These are phyloP conservation scores for Sebastes dallii DNA, from an alignment of 2,797 vertebrate genomes.

Conservation along the genomic window DNA sequence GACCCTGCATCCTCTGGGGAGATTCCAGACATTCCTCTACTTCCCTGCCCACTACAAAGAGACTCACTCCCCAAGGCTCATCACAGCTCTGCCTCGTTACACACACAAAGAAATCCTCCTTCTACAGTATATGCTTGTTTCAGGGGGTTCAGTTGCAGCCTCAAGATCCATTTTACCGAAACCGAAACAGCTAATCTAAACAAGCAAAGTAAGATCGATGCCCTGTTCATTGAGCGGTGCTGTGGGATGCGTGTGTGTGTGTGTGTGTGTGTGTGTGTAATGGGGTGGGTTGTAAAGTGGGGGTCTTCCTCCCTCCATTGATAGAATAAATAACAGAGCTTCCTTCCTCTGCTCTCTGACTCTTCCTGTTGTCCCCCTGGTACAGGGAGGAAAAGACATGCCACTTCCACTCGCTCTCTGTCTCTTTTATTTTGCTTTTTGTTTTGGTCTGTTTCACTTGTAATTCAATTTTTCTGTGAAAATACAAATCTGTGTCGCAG, in stretches of 20 bases:
- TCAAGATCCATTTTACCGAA: constrained; percentile 29
- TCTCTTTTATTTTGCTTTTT: neutral
- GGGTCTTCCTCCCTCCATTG: constrained; percentile 58
- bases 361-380: constrained; percentile 63
- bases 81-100: constrained; percentile 42
- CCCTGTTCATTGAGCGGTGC: neutral
- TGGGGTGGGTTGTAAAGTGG: constrained; percentile 31
- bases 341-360: constrained; percentile 60
- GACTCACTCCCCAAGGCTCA: constrained; percentile 48
- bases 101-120: constrained; percentile 18
- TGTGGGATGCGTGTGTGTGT: neutral
- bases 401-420: constrained; percentile 10
- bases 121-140: constrained; percentile 14
- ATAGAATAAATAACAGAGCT: constrained; percentile 70
- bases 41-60: constrained; percentile 76
- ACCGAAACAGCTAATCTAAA: constrained; percentile 43
- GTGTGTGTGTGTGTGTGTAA: constrained; percentile 7
- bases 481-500: neutral
- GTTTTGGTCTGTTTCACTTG: fast-evolving
- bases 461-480: neutral
- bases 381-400: constrained; percentile 16
- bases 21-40: constrained; percentile 80
- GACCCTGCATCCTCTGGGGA: constrained; percentile 68
- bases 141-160: constrained; percentile 13
- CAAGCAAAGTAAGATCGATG: constrained; percentile 37